Evolutionary conservation across 2,888 invertebrate species (phyloP), one percentile per base, ranked within the genome.

Genomic region (Nymphalis polychloros): DNA sequence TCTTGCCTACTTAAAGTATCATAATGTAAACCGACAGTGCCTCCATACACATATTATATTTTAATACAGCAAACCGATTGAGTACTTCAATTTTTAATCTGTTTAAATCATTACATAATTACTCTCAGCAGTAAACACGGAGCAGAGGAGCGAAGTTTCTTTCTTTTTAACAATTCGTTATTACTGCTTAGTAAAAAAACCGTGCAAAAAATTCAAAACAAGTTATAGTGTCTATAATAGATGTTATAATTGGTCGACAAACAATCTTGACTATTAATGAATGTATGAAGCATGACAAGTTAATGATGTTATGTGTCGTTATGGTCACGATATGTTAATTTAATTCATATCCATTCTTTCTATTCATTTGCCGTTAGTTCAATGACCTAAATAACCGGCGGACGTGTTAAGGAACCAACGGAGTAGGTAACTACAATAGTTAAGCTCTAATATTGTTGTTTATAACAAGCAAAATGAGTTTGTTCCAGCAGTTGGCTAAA

Each of bases 291-390:
- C 75, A 70, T 77, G 73, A 70, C 72, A 69, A 71, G 61, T 65
- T 74, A 76, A 73, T 71, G 67, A 72, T 63, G 63, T 77, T 77
- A 75, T 76, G 72, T 79, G 77, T 77, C 76, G 71, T 75, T 72
- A 75, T 73, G 77, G 78, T 78, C 80, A 80, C 79, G 80, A 80
- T 75, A 81, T 78, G 73, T 75, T 78, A 72, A 71, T 77, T 79
- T 82, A 80, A 78, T 78, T 82, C 79, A 81, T 72, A 73, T 72
- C 78, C 83, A 81, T 64, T 65, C 53, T 67, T 72, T 70, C 63
- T 72, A 57, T 70, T 60, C 48, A 65, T 48, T 79, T 82, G 83
- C 86, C 85, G 85, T 87, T 87, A 88, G 89, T 88, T 88, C 89
- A 87, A 85, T 83, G 87, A 86, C 86, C 88, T 77, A 86, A 82